phyloP scores from a whole-genome alignment of 2,888 invertebrate species.

The Arctia plantaginis region DNA sequence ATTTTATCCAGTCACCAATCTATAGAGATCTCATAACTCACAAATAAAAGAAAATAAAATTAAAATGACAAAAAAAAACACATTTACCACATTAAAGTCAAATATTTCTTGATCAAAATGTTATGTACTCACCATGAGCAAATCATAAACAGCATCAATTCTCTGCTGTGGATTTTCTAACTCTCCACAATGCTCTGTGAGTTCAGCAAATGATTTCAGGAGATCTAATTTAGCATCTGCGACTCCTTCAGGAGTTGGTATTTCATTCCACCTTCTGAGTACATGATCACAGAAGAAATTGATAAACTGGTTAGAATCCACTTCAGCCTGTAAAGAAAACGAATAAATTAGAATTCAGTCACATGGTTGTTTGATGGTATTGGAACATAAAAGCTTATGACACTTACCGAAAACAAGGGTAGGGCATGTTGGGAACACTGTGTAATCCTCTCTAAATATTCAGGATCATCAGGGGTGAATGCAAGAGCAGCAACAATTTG shows the following conservation, averaged over 20 bases:
- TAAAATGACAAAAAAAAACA: not conserved
- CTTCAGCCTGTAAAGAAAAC: constrained; percentile 88
- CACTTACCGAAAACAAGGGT: constrained; percentile 95
- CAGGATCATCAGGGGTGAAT: constrained; percentile 88
- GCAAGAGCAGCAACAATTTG: constrained; percentile 95
- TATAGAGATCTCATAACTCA: not conserved
- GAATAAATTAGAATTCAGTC: not conserved
- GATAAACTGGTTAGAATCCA: constrained; percentile 94
- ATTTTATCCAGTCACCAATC: no score
- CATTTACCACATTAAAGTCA: no score
- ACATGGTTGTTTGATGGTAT: not conserved
- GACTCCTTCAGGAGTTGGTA: constrained; percentile 87
- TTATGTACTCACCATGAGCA: constrained; percentile 89
- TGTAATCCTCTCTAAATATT: constrained; percentile 92
- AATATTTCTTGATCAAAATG: not conserved
- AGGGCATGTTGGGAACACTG: constrained; percentile 95
- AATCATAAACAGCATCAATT: constrained; percentile 91
- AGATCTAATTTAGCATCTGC: constrained; percentile 91
- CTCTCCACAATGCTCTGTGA: constrained; percentile 91
- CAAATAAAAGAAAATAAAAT: no score
- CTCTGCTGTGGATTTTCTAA: constrained; percentile 91
- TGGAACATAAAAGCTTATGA: not conserved
- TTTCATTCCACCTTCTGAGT: constrained; percentile 90
- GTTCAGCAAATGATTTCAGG: constrained; percentile 94
- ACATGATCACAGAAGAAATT: constrained; percentile 94